Conservation (phyloP, 2,888 invertebrate genomes). For the Philereme vetulata region DNA sequence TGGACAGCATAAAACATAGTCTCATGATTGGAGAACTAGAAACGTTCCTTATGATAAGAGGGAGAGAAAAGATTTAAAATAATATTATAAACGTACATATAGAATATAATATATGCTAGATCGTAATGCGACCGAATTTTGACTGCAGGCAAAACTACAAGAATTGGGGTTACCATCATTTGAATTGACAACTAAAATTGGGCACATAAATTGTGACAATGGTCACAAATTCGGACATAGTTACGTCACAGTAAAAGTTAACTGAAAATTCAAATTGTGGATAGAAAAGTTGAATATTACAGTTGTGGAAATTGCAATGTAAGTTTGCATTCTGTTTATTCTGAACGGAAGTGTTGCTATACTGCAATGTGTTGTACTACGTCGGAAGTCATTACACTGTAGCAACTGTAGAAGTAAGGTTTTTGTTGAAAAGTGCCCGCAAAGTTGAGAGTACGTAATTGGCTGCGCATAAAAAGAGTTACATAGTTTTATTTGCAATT, state of each 20-base stretch:
- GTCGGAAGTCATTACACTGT: slow-evolving; percentile 18
- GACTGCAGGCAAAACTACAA: too few species aligned
- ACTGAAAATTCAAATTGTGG: slow-evolving; percentile 9
- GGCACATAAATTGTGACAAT: too few species aligned
- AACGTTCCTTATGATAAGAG: too few species aligned
- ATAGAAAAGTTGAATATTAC: slow-evolving; percentile 17
- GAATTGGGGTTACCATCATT: too few species aligned
- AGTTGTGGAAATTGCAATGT: slow-evolving; percentile 2
- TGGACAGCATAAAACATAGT: too few species aligned
- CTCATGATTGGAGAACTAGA: too few species aligned
- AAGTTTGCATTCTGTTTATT: slow-evolving; percentile 4
- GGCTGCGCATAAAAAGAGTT: slow-evolving; percentile 1
- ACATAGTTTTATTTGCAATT: not conserved
- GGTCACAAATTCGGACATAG: not conserved
- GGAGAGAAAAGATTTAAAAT: too few species aligned
- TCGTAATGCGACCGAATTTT: too few species aligned
- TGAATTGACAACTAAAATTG: too few species aligned
- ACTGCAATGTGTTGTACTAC: slow-evolving; percentile 15
- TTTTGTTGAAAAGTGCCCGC: slow-evolving; percentile 3
- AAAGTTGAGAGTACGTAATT: slow-evolving; percentile 6
- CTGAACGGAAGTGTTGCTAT: slow-evolving; percentile 9
- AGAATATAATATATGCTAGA: too few species aligned
- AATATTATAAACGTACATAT: too few species aligned
- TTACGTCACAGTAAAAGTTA: slow-evolving; percentile 11
- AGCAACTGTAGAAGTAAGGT: slow-evolving; percentile 1